A percentile compares a stretch with the other conserved stretches of the same genome.
phyloP scores from a whole-genome alignment of 1,140 invertebrate species.

The Papilio machaon region DNA sequence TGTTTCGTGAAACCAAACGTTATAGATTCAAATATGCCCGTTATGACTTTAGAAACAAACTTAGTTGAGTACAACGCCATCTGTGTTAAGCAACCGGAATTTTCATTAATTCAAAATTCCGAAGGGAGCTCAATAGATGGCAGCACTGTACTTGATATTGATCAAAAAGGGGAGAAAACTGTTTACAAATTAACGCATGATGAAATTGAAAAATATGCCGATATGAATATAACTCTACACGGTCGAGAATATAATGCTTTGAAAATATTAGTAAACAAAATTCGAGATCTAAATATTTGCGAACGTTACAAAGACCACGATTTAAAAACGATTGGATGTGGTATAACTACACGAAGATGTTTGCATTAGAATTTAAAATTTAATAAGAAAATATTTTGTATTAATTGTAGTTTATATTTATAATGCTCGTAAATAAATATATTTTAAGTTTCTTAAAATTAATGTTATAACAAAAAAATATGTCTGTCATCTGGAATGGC shows the following conservation, averaged over 20 bases:
- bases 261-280: conserved; percentile 63
- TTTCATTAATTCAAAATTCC: conserved; percentile 26
- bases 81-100: conserved; percentile 35
- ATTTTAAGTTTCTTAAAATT: background rate
- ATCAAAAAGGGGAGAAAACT: conserved; percentile 41
- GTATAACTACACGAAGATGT: conserved; percentile 39
- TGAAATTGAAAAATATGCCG: conserved; percentile 63
- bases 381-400: background rate
- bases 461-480: background rate
- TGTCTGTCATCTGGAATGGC: background rate
- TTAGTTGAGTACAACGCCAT: conserved; percentile 48
- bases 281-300: conserved; percentile 60
- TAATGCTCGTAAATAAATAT: background rate
- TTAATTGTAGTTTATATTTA: background rate
- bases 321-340: conserved; percentile 58
- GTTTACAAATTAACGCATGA: conserved; percentile 48
- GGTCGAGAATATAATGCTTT: conserved; percentile 58
- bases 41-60: conserved; percentile 44
- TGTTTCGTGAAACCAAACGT: conserved; percentile 56
- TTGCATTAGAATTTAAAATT: background rate
- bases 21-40: conserved; percentile 44
- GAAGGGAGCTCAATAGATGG: conserved; percentile 43
- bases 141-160: conserved; percentile 48
- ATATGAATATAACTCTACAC: conserved; percentile 51
- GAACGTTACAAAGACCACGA: conserved; percentile 59